Percentiles rank a stretch among this genome's conserved stretches.
phyloP scores from a whole-genome alignment of 2,888 invertebrate species.

The Cephalotes varians region DNA sequence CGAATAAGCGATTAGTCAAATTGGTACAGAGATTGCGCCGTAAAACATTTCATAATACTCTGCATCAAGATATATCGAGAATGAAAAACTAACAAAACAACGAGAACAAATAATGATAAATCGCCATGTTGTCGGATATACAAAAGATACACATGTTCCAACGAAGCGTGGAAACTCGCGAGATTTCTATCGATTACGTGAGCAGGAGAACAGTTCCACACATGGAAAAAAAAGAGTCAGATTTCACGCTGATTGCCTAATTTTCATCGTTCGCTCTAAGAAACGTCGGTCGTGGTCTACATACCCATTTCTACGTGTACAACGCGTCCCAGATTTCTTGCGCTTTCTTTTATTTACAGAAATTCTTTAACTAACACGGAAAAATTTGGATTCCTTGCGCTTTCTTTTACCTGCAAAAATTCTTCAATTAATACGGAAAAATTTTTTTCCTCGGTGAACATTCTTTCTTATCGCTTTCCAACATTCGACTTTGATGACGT shows the following conservation, averaged over 20 bases:
- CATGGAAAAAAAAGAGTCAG: conserved; percentile 1
- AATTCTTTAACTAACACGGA: not conserved
- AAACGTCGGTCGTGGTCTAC: conserved; percentile 3
- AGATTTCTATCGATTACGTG: conserved; percentile 51
- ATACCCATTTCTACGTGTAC: not conserved
- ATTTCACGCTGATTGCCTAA: conserved; percentile 45
- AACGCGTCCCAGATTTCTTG: not conserved
- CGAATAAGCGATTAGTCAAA: not conserved
- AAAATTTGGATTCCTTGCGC: not conserved
- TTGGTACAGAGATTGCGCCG: conserved; percentile 14
- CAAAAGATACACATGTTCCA: conserved; percentile 12
- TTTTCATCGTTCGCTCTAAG: conserved; percentile 12
- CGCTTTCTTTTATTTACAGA: not conserved
- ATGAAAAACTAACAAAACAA: conserved; percentile 26
- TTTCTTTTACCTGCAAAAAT: not conserved
- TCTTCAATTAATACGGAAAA: not conserved
- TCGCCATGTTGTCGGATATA: conserved; percentile 16
- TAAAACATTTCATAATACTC: conserved; percentile 12
- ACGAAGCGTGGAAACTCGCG: conserved; percentile 15
- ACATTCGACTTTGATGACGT: not conserved
- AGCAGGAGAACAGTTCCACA: conserved; percentile 13
- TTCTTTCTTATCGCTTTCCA: not conserved
- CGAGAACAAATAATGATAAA: conserved; percentile 40
- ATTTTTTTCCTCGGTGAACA: not conserved
- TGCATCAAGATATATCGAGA: not conserved